phyloP scores from a whole-genome alignment of 2,888 invertebrate species.

The Drosophila nr. perissopoda region DNA sequence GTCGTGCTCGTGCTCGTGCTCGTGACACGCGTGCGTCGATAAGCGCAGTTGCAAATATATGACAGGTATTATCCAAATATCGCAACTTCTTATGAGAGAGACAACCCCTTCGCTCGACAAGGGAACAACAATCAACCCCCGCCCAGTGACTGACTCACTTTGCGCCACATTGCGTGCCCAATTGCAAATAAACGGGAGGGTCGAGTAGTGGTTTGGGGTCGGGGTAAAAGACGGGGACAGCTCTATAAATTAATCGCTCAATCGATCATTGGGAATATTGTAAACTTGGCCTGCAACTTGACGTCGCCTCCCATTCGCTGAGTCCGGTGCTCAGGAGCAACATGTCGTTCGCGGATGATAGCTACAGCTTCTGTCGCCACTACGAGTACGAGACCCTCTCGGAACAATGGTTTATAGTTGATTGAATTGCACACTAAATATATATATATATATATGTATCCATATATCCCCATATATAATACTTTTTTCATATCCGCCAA shows the following conservation, averaged over 20 bases:
- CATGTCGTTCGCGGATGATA: slow-evolving; percentile 83
- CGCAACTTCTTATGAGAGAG: neutral
- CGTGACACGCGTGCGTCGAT: slow-evolving; percentile 1
- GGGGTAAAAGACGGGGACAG: neutral
- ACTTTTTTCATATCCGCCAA: neutral
- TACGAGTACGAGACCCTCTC: slow-evolving; percentile 62
- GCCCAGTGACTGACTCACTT: neutral
- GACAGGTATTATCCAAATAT: neutral
- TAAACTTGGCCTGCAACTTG: slow-evolving; percentile 10
- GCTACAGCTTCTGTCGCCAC: slow-evolving; percentile 75
- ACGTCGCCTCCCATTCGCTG: slow-evolving; percentile 23
- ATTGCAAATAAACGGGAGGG: slow-evolving; percentile 27
- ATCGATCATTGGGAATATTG: slow-evolving; percentile 54
- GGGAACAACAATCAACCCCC: slow-evolving; percentile 3
- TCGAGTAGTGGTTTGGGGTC: neutral
- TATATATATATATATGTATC: neutral
- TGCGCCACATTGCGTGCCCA: slow-evolving; percentile 49
- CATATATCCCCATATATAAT: neutral
- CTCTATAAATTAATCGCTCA: slow-evolving; percentile 49
- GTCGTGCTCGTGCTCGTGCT: neutral
- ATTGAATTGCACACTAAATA: neutral
- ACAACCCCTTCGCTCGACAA: neutral
- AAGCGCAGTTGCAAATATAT: neutral
- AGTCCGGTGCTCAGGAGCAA: slow-evolving; percentile 29
- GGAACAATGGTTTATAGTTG: slow-evolving; percentile 57